Evolutionary conservation across 2,797 vertebrate genomes (phyloP).

Genomic region (Protosalanx chinensis): DNA sequence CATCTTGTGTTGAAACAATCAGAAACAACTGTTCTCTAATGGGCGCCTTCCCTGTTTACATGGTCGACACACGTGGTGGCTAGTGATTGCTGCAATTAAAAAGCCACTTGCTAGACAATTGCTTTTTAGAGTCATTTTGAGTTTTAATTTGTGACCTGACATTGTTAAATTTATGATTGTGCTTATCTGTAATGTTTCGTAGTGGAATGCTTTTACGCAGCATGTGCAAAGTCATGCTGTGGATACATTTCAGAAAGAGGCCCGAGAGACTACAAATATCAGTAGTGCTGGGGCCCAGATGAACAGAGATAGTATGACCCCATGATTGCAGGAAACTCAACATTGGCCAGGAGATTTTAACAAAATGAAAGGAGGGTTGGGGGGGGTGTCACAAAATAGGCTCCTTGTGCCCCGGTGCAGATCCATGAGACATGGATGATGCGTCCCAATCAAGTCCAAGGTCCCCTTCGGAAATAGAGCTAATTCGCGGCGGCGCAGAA

Average conservation of each 20-base stretch:
- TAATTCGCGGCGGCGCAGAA: conserved; percentile 18
- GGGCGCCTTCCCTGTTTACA: background rate
- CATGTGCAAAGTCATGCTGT: background rate
- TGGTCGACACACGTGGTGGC: background rate
- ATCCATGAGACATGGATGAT: conserved; percentile 8
- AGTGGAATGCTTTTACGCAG: background rate
- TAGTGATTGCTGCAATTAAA: background rate
- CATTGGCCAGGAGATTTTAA: no score
- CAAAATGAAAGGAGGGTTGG: no score
- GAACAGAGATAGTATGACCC: background rate
- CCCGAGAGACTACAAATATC: background rate
- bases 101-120: background rate
- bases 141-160: no score
- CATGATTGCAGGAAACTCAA: background rate
- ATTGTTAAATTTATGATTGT: no score
- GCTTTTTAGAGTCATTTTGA: background rate
- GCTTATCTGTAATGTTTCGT: no score
- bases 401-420: no score
- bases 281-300: background rate
- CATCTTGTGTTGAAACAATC: background rate
- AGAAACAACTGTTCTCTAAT: background rate
- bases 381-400: no score
- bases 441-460: conserved; percentile 26
- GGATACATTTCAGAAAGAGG: background rate
- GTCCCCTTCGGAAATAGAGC: conserved; percentile 18